phyloP scores from a whole-genome alignment of 2,113 vertebrate genomes.

The Laticauda laticaudata region DNA sequence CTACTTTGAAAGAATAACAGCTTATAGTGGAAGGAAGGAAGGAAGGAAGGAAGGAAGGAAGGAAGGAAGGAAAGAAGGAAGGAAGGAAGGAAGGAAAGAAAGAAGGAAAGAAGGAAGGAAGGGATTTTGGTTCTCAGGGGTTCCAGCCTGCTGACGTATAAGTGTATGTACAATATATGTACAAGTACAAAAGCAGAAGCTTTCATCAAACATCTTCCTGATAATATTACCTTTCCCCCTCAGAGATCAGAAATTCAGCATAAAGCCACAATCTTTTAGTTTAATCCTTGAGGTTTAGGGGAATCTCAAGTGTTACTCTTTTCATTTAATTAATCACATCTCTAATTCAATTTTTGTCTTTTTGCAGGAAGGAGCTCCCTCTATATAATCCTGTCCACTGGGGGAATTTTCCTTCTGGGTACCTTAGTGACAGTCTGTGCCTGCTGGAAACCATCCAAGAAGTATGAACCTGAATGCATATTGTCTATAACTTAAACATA shows the following conservation, averaged over 20 bases:
- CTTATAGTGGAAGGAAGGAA: neutral
- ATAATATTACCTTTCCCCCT: neutral
- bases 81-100: neutral
- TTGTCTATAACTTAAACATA: neutral
- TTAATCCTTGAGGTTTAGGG: neutral
- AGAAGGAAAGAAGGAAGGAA: neutral
- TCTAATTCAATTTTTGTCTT: neutral
- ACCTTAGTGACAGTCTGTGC: conserved; percentile 97
- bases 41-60: neutral
- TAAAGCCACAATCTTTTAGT: neutral
- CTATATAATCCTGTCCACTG: conserved; percentile 96
- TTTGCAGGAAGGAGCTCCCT: conserved; percentile 89
- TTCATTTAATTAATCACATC: neutral
- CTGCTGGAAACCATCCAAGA: conserved; percentile 97
- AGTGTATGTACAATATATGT: neutral
- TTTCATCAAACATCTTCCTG: neutral
- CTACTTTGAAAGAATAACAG: neutral
- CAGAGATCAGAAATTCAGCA: neutral
- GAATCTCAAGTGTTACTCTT: neutral
- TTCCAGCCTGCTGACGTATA: neutral
- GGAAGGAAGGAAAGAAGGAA: neutral
- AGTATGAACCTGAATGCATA: conserved; percentile 67
- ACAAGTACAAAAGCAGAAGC: neutral
- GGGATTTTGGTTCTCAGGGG: neutral
- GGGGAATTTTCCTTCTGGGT: conserved; percentile 95